Evolutionary conservation across 2,888 invertebrate species (phyloP).

Genomic region (Tenthredo distinguenda): DNA sequence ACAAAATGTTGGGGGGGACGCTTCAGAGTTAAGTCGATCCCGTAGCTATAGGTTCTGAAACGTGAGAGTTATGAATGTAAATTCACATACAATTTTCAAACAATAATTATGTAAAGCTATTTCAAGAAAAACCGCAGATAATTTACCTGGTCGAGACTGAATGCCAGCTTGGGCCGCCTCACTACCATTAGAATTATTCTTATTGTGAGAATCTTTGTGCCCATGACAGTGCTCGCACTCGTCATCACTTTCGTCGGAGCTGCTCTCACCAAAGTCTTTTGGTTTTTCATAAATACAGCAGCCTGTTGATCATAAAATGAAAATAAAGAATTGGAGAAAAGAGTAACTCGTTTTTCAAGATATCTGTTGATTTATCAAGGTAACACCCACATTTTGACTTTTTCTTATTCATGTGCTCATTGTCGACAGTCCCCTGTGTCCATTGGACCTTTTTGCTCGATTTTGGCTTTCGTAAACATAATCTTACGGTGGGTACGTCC

Average conservation of each 20-base stretch:
- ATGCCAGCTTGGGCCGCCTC: constrained; percentile 60
- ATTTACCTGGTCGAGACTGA: constrained; percentile 31
- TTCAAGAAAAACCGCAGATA: neutral
- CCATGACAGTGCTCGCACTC: constrained; percentile 94
- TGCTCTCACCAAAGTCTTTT: constrained; percentile 92
- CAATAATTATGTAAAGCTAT: neutral
- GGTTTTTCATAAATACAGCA: constrained; percentile 97
- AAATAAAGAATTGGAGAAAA: constrained; percentile 9
- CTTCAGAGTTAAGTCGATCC: constrained; percentile 63
- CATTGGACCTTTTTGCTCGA: constrained; percentile 91
- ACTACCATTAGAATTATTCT: constrained; percentile 62
- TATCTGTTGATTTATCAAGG: constrained; percentile 10
- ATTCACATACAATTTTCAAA: constrained; percentile 36
- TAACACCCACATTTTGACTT: constrained; percentile 94
- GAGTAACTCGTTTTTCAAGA: neutral
- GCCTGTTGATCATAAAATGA: constrained; percentile 80
- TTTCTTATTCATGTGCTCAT: constrained; percentile 96
- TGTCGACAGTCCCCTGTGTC: constrained; percentile 95
- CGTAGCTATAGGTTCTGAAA: constrained; percentile 69
- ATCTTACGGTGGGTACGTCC: constrained; percentile 82
- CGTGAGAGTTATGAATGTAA: constrained; percentile 55
- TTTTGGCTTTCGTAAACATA: constrained; percentile 86
- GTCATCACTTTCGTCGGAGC: constrained; percentile 89
- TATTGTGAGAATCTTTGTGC: constrained; percentile 79
- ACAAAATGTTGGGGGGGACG: neutral